A percentile compares a stretch with the other conserved stretches of the same genome.
Conservation (phyloP, 2,888 invertebrate genomes). For the Philereme transversata region DNA sequence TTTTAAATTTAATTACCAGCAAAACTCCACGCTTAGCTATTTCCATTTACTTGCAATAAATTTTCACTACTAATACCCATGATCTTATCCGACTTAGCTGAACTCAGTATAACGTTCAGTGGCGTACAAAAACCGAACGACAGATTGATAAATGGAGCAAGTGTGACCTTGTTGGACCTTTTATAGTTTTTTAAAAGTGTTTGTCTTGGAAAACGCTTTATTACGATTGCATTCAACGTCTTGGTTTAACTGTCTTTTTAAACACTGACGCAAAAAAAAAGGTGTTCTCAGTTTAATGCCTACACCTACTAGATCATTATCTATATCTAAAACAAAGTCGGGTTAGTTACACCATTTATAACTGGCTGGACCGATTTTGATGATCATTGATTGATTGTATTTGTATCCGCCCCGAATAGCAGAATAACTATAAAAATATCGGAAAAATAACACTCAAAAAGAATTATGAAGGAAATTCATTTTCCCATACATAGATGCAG, state of each 20-base stretch:
- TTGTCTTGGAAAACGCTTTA: slow-evolving; percentile 24
- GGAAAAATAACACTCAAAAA: too few species aligned
- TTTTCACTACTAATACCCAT: slow-evolving; percentile 14
- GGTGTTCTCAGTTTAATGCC: too few species aligned
- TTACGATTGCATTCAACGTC: slow-evolving; percentile 11
- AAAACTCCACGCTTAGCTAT: neutral
- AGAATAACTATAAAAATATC: too few species aligned
- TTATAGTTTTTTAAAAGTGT: slow-evolving; percentile 37
- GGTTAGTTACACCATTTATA: too few species aligned
- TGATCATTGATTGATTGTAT: too few species aligned
- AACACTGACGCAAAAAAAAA: neutral
- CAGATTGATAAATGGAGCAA: slow-evolving; percentile 50
- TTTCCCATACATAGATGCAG: too few species aligned
- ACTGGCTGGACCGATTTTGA: too few species aligned
- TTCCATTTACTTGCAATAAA: neutral
- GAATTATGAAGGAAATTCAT: too few species aligned
- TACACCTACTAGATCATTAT: too few species aligned
- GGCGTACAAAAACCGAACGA: slow-evolving; percentile 44
- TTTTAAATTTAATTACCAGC: too few species aligned
- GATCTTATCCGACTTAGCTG: slow-evolving; percentile 17
- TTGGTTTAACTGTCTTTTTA: neutral
- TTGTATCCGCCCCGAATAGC: too few species aligned
- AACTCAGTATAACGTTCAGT: slow-evolving; percentile 40
- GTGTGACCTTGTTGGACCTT: slow-evolving; percentile 41
- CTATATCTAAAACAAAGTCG: too few species aligned